These are phyloP conservation scores for Enteromius paludinosus DNA, from an alignment of 2,797 vertebrate species.

Conservation along the genomic window DNA sequence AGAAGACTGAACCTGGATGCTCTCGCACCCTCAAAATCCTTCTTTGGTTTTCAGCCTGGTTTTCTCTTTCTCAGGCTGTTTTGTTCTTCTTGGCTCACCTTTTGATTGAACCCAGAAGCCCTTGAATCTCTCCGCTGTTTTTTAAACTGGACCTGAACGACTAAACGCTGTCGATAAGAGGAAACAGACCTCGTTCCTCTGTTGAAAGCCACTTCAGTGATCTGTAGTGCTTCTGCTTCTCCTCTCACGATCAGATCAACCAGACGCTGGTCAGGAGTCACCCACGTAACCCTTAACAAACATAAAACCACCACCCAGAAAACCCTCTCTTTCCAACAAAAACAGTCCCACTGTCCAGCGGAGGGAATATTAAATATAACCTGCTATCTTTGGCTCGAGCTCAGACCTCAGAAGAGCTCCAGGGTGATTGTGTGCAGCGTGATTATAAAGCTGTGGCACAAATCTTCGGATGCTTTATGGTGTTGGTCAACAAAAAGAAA, in stretches of 20 bases:
- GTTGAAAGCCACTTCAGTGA: neutral
- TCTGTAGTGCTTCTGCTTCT: slow-evolving; percentile 11
- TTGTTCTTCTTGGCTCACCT: slow-evolving; percentile 3
- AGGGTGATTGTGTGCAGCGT: slow-evolving; percentile 37
- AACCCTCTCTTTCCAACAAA: neutral
- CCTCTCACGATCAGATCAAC: neutral
- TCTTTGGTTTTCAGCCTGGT: neutral
- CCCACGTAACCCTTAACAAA: neutral
- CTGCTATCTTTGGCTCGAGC: neutral
- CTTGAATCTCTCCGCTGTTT: slow-evolving; percentile 10
- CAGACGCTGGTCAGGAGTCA: neutral
- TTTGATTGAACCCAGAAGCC: neutral
- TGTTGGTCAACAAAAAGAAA: neutral
- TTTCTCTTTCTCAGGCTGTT: neutral
- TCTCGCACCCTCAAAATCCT: neutral
- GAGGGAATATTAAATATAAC: neutral
- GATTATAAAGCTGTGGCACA: slow-evolving; percentile 47
- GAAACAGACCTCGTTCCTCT: slow-evolving; percentile 14
- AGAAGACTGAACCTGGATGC: neutral
- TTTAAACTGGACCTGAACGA: slow-evolving; percentile 3
- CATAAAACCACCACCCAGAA: neutral
- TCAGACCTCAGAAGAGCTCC: neutral
- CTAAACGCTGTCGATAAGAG: slow-evolving; percentile 10
- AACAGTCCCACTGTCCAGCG: neutral
- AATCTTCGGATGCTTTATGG: slow-evolving; percentile 45